Base-by-base conservation (phyloP, 2,797 vertebrate species). In the Sebastes flavidus region DNA sequence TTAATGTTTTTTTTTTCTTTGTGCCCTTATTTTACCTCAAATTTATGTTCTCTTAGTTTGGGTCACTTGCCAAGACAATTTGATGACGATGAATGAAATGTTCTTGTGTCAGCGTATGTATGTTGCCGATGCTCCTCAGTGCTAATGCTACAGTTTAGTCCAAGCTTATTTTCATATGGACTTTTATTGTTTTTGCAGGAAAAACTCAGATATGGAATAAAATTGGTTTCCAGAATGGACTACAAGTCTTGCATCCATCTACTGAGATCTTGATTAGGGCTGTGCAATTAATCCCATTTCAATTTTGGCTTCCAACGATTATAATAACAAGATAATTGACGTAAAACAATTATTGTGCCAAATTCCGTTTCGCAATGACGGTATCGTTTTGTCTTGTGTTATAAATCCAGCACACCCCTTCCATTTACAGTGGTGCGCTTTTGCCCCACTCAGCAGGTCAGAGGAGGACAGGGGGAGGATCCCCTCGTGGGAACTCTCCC, bases 161-260 rank as follows among this genome's bases (percentile, higher is more conserved):
- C 7, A 73, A 77, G 62, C 65, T 65, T 76, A 62, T 87, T 90
- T 90, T 85, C 75, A 60, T 85, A 77, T 72, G 66, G 25, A 75
- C 25, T 61, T 72, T 38, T 52, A 6, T 12, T 74, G 75, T 75
- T 78, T 89, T 88, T 86, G 49, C 72, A 81, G 54, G 18, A 85
- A 60, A 75, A 82, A 70, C 5, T 65, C 29, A 4, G 60, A 72
- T 46, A 18, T 67, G 11, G 49, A 89, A 88, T 87, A 88, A 90
- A 91, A 78, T 10, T 5, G 24, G 54, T 85, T 86, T 89, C 38
- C 77, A 83, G 20, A 73, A 70, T 77, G 24, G 20, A n/a, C 12
- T 34, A 18, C 11, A 59, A 25, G 46, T 82, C 27, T 49, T 69
- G 7, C 4, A 67, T 85, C 9, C 18, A 25, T 72, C 49, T 65